Conservation (phyloP, 2,888 invertebrate species). For the Aleiodes testaceus region DNA sequence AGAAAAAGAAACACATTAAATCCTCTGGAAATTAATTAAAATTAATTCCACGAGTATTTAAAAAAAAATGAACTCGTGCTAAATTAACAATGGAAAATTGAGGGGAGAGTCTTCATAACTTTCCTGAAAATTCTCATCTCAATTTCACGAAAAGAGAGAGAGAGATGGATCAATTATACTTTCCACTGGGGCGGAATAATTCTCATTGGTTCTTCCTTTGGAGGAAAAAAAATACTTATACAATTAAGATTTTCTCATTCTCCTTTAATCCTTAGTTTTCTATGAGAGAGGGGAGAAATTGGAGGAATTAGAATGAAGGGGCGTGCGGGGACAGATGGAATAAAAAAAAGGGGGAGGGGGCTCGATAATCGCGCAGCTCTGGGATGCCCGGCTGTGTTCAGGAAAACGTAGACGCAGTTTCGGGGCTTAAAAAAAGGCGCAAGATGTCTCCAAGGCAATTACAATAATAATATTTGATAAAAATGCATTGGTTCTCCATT, state of each 20-base stretch:
- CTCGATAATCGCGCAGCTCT: slow-evolving; percentile 41
- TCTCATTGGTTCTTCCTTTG: background rate
- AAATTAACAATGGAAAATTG: background rate
- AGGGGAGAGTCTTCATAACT: background rate
- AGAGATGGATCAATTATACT: slow-evolving; percentile 2
- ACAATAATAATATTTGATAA: background rate
- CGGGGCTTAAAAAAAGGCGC: too few relatives aligned
- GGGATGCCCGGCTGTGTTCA: slow-evolving; percentile 32
- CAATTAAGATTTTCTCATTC: slow-evolving; percentile 3
- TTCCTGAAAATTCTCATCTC: too few relatives aligned
- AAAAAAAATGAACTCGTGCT: too few relatives aligned
- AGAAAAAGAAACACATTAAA: too few relatives aligned
- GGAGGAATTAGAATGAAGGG: background rate
- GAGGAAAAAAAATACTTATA: too few relatives aligned
- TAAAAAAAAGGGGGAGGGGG: background rate
- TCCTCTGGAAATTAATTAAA: too few relatives aligned
- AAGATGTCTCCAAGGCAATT: too few relatives aligned
- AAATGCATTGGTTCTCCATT: background rate
- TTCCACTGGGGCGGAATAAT: background rate
- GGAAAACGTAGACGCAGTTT: slow-evolving; percentile 1
- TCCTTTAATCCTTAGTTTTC: too few relatives aligned
- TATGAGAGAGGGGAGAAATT: background rate
- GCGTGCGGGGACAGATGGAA: background rate
- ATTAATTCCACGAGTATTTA: too few relatives aligned
- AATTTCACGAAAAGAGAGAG: background rate